These are phyloP conservation scores for Ischnus inquisitorius DNA, from an alignment of 2,888 invertebrate species.

Conservation along the genomic window DNA sequence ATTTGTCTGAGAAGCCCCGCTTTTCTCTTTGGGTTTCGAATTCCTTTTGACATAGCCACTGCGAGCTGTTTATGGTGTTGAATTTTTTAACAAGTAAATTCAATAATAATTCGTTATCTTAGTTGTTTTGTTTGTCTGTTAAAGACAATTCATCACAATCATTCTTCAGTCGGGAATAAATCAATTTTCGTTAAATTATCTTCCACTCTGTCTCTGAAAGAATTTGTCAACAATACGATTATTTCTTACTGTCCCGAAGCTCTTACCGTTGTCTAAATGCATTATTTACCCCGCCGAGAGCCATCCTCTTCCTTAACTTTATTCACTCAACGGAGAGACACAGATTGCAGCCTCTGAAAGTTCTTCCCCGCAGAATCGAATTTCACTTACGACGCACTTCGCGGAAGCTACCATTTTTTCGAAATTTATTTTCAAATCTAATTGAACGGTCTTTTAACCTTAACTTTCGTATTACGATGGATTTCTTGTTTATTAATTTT, in stretches of 20 bases:
- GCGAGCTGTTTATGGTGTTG: no score
- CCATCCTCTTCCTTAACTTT: constrained; percentile 23
- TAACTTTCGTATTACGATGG: background rate
- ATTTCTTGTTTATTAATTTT: constrained; percentile 13
- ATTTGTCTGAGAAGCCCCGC: constrained; percentile 4
- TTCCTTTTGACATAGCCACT: no score
- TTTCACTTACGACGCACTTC: background rate
- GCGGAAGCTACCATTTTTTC: background rate
- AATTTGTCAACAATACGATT: constrained; percentile 1
- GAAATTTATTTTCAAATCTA: constrained; percentile 12
- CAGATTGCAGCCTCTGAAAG: background rate
- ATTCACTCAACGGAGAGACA: background rate
- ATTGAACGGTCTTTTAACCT: background rate
- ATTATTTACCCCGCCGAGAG: background rate
- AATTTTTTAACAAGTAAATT: no score
- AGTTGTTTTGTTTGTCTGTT: no score
- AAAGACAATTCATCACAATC: no score
- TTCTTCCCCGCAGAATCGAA: background rate
- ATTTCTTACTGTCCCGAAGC: background rate
- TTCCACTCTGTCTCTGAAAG: background rate
- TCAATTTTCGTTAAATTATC: background rate
- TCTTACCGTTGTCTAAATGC: background rate
- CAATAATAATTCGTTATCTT: no score
- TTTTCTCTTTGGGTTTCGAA: constrained; percentile 31
- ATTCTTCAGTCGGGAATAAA: no score